A percentile compares a stretch with the other conserved stretches of the same genome.
Conservation (phyloP, 2,888 invertebrate genomes). For the Rhimphoctona megacephalus region DNA sequence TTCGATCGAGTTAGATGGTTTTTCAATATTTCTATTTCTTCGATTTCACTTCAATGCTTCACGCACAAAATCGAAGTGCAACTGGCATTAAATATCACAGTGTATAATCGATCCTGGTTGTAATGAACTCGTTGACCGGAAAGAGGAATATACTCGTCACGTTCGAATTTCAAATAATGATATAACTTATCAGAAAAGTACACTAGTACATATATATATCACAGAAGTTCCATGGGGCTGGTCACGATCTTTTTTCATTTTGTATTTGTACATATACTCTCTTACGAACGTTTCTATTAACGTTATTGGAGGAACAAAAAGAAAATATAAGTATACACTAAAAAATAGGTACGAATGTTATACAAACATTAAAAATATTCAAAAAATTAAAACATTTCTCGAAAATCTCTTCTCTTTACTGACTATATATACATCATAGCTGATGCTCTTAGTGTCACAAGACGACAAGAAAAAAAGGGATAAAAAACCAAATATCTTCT, state of each 20-base stretch:
- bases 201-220: conserved; percentile 40
- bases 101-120: conserved; percentile 33
- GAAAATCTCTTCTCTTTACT: conserved; percentile 70
- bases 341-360: conserved; percentile 31
- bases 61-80: conserved; percentile 60
- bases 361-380: conserved; percentile 12
- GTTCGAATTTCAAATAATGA: conserved; percentile 54
- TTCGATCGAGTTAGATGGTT: not conserved
- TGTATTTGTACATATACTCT: conserved; percentile 52
- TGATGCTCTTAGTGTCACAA: conserved; percentile 56
- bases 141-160: conserved; percentile 26
- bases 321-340: conserved; percentile 32
- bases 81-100: conserved; percentile 34
- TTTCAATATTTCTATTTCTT: conserved; percentile 15
- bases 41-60: conserved; percentile 45
- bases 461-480: conserved; percentile 44
- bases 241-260: conserved; percentile 52
- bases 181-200: conserved; percentile 44
- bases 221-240: conserved; percentile 66
- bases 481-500: conserved; percentile 41
- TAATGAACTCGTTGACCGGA: not conserved
- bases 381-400: conserved; percentile 51
- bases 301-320: conserved; percentile 56
- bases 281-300: conserved; percentile 54
- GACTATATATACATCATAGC: conserved; percentile 68